Conservation (phyloP, 2,888 invertebrate genomes). For the Drosophila kambysellisi region DNA sequence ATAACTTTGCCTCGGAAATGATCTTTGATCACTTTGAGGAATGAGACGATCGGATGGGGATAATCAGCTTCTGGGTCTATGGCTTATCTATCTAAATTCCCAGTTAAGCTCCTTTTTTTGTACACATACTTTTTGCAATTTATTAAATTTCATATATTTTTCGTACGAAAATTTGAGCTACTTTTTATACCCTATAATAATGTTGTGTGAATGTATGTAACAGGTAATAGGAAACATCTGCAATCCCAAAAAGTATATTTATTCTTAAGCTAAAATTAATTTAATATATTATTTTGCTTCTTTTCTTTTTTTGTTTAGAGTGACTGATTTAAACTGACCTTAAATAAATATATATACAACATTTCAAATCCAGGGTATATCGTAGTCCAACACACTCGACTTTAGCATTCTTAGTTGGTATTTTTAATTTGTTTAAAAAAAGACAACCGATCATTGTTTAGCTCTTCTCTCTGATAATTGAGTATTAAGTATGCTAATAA, state of each 20-base stretch:
- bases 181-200: not conserved
- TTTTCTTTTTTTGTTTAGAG: not conserved
- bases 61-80: not conserved
- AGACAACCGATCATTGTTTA: not conserved
- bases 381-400: not conserved
- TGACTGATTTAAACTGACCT: not conserved
- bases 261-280: not conserved
- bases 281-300: not conserved
- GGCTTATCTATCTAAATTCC: conserved; percentile 9
- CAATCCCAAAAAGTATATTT: not conserved
- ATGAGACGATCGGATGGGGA: not conserved
- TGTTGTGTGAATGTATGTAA: not conserved
- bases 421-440: no score
- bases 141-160: not conserved
- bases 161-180: not conserved
- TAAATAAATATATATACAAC: not conserved
- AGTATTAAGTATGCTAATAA: conserved; percentile 66
- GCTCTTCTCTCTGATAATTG: conserved; percentile 41
- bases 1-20: conserved; percentile 56
- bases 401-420: not conserved
- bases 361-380: not conserved
- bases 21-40: conserved; percentile 49
- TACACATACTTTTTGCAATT: not conserved
- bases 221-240: not conserved
- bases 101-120: not conserved